Evolutionary conservation across 2,113 vertebrate genomes (phyloP).

Genomic region (Cathartes aura): DNA sequence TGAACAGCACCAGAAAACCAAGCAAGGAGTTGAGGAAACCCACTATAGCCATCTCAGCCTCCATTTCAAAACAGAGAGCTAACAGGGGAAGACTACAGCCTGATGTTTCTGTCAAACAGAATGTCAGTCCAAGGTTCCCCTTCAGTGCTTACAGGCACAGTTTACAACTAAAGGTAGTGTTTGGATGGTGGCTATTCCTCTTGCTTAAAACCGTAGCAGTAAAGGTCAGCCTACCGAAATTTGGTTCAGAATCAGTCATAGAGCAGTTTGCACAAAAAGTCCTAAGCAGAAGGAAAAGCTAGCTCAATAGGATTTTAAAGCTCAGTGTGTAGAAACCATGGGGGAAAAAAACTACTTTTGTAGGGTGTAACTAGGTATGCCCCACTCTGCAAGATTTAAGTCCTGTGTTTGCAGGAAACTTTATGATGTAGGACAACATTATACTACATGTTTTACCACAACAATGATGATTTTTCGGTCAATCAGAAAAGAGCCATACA

Average conservation of each 20-base stretch:
- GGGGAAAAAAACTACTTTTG: rapidly evolving
- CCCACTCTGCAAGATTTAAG: neutral
- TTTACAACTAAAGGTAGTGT: neutral
- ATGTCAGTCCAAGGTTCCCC: neutral
- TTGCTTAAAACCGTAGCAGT: neutral
- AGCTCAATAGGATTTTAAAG: neutral
- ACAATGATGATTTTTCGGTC: rapidly evolving
- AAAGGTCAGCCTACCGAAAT: neutral
- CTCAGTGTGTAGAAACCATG: neutral
- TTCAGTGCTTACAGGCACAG: neutral
- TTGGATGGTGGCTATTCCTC: neutral
- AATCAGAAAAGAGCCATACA: neutral
- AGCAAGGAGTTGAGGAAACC: neutral
- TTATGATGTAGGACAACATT: neutral
- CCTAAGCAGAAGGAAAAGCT: neutral
- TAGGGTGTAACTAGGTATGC: neutral
- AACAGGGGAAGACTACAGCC: neutral
- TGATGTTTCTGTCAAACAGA: neutral
- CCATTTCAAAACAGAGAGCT: neutral
- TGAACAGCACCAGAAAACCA: neutral
- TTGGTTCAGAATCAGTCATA: neutral
- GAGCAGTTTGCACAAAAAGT: neutral
- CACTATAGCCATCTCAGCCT: neutral
- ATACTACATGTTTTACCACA: neutral
- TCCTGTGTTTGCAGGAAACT: neutral